Conservation (phyloP, 1,140 invertebrate genomes). For the Solenopsis invicta region DNA sequence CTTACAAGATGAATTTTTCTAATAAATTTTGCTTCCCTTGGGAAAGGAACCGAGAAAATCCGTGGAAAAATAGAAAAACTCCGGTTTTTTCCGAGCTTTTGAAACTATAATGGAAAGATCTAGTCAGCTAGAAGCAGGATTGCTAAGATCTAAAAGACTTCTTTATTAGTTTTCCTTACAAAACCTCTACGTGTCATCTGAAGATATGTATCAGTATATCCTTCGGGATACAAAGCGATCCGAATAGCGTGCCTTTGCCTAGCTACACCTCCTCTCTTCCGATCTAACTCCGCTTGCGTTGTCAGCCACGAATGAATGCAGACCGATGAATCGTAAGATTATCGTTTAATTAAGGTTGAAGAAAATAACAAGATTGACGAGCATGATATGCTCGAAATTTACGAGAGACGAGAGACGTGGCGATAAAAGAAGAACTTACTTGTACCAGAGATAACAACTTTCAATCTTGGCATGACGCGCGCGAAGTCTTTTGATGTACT, state of each 20-base stretch:
- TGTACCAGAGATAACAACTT: slow-evolving; percentile 3
- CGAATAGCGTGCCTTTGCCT: slow-evolving; percentile 8
- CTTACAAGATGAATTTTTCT: no score
- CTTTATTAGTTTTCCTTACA: background rate
- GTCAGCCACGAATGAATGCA: slow-evolving; percentile 1
- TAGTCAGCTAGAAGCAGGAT: background rate
- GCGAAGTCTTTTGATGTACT: background rate
- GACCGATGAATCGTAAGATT: slow-evolving; percentile 44
- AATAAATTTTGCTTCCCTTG: no score
- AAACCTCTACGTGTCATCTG: slow-evolving; percentile 8
- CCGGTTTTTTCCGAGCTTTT: no score
- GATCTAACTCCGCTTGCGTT: background rate
- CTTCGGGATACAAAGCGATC: background rate
- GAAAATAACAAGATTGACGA: slow-evolving; percentile 50
- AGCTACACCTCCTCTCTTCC: slow-evolving; percentile 20
- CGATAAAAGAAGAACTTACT: slow-evolving; percentile 18
- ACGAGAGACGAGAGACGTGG: background rate
- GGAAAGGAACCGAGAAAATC: no score
- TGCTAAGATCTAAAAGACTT: background rate
- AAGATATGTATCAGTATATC: slow-evolving; percentile 10
- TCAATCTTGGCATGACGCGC: background rate
- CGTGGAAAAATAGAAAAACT: no score
- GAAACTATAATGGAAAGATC: background rate
- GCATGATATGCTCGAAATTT: slow-evolving; percentile 30
- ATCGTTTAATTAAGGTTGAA: slow-evolving; percentile 54